phyloP scores from a whole-genome alignment of 2,888 invertebrate genomes.

The Eupithecia abbreviata region DNA sequence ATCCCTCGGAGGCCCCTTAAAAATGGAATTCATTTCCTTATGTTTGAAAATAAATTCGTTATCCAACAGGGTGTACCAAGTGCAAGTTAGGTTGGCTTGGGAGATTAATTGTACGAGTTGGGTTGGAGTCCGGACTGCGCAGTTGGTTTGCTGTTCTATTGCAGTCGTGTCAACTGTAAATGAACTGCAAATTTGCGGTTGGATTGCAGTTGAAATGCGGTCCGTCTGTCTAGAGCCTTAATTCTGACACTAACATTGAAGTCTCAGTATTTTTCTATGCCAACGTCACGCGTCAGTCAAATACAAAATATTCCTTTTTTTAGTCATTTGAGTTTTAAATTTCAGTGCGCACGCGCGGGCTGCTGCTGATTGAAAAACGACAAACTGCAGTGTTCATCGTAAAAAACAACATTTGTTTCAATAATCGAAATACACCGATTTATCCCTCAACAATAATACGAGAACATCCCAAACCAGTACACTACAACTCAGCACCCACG shows the following conservation, averaged over 20 bases:
- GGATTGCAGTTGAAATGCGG: too few relatives aligned
- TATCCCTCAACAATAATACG: background rate
- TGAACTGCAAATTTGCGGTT: too few relatives aligned
- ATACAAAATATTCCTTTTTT: background rate
- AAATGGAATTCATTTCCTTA: too few relatives aligned
- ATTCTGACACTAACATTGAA: background rate
- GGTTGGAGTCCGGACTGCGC: too few relatives aligned
- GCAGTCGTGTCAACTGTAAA: too few relatives aligned
- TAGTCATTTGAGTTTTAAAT: background rate
- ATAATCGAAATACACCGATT: slow-evolving; percentile 30
- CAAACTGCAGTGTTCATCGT: background rate
- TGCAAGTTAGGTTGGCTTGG: too few relatives aligned
- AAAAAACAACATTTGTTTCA: background rate
- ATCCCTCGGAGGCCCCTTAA: too few relatives aligned
- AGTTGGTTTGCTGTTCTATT: too few relatives aligned
- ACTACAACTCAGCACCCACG: slow-evolving; percentile 8
- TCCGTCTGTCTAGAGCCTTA: too few relatives aligned
- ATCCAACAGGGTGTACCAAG: too few relatives aligned
- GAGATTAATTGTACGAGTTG: too few relatives aligned
- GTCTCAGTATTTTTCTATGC: background rate
- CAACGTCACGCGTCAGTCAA: background rate
- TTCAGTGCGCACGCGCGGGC: slow-evolving; percentile 1
- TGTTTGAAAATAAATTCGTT: too few relatives aligned
- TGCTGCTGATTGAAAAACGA: background rate
- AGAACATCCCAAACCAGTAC: background rate